Conservation (phyloP, 2,888 invertebrate genomes). For the Drosophila subquinaria region DNA sequence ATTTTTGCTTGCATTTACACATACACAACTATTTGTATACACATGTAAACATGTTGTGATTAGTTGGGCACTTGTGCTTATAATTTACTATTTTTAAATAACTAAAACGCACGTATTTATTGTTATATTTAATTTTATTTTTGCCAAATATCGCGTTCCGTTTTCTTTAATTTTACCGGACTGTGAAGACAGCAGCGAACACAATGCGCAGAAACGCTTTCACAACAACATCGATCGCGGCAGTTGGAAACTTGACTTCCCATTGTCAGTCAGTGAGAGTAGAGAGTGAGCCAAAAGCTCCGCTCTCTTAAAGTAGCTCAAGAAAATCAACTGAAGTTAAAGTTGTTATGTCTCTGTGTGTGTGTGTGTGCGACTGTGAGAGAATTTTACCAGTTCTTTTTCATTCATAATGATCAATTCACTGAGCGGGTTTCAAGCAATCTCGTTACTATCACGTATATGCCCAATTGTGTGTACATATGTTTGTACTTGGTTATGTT, state of each 20-base stretch:
- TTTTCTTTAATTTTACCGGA: constrained; percentile 45
- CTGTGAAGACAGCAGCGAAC: constrained; percentile 37
- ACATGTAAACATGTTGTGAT: constrained; percentile 18
- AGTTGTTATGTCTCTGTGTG: constrained; percentile 7
- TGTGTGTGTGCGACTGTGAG: constrained; percentile 17
- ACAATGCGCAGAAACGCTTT: constrained; percentile 58
- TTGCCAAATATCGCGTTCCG: constrained; percentile 37
- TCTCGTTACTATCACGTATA: constrained; percentile 6
- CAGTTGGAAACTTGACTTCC: constrained; percentile 48
- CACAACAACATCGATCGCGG: constrained; percentile 58
- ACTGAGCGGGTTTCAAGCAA: constrained; percentile 28
- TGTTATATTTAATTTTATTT: constrained; percentile 9
- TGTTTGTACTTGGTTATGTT: too few species aligned
- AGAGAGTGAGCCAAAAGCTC: constrained; percentile 34
- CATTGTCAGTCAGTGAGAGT: constrained; percentile 53
- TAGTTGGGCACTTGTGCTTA: constrained; percentile 8
- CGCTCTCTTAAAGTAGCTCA: constrained; percentile 23
- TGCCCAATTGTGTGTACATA: background rate
- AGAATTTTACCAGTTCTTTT: constrained; percentile 61
- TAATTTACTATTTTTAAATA: constrained; percentile 6
- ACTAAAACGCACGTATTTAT: constrained; percentile 5
- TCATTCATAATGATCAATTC: constrained; percentile 48
- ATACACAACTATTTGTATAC: constrained; percentile 11
- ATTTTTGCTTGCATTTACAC: constrained; percentile 18
- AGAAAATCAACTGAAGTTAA: constrained; percentile 22